Base-by-base conservation (phyloP, 2,113 vertebrate genomes). In the Rattus rattus region DNA sequence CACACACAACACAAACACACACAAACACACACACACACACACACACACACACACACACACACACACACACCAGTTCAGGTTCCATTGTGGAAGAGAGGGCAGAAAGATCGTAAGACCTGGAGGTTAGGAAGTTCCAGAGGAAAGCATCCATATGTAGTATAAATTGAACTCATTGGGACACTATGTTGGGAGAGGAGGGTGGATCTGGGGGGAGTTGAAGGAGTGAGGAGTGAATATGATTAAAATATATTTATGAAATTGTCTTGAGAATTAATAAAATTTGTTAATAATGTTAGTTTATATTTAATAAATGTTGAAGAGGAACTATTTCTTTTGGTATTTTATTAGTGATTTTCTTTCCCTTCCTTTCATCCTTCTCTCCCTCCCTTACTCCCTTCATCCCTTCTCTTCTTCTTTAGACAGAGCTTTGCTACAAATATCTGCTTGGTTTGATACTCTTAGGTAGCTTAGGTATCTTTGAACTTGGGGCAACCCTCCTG, bases 271-370 rank as follows among this genome's bases (percentile, higher is more conserved):
- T 63, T 61, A 83, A 39, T 61, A 63, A 43, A 63, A 63, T 84
- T n/a, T 43, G 13, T 17, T 84, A 1, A 4, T 43, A 72, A 30
- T 69, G 47, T 39, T 75, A 49, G 33, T 56, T 69, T 80, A 24
- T 92, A 73, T 80, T 93, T 81, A 83, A 92, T 77, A 65, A 84
- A 88, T 59, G 4, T 69, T 79, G 26, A 61, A 94, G 94, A 92
- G 28, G 54, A 93, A 26, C 39, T 94, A 1, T 90, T 72, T 95
- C 73, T 84, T 96, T 94, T 75, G 56, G 3, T 93, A 80, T 70
- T 75, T 95, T 90, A 47, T 94, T 67, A 88, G 69, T 92, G 52
- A 67, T 39, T 12, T 12, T 12, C 10, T 36, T 33, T 9, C 76
- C 5, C 43, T 22, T 79, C 47, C 47, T 33, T 33, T 14, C 43